Evolutionary conservation across 1,140 invertebrate species (phyloP).

Genomic region (Andrena cerasifolii): DNA sequence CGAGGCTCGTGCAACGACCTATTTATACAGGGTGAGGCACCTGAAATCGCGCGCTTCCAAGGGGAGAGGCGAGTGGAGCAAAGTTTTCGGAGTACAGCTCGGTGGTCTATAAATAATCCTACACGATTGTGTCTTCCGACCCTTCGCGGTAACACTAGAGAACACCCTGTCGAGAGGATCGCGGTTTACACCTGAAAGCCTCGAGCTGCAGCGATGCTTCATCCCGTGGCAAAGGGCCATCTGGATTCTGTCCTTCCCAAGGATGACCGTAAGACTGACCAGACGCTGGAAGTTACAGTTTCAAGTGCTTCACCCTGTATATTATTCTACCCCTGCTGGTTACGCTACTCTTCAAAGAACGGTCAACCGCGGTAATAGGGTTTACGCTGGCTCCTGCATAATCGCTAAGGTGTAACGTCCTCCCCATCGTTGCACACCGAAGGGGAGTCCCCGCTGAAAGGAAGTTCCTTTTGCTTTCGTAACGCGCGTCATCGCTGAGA

Average conservation of each 20-base stretch:
- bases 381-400: not conserved
- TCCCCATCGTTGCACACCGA: not conserved
- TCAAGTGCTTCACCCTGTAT: not conserved
- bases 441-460: not conserved
- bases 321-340: slow-evolving; percentile 1
- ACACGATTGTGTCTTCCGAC: no score
- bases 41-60: not conserved
- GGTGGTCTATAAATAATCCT: no score
- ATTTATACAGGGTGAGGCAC: not conserved
- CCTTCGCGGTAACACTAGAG: no score
- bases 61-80: no score
- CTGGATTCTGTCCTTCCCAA: no score
- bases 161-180: no score
- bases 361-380: slow-evolving; percentile 38
- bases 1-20: slow-evolving; percentile 5
- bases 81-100: no score
- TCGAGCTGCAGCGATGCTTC: no score
- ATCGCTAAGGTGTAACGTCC: slow-evolving; percentile 25
- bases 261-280: no score
- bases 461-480: slow-evolving; percentile 3
- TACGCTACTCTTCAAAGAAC: slow-evolving; percentile 16
- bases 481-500: slow-evolving; percentile 9
- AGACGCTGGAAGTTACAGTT: no score
- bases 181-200: no score
- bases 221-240: no score